A percentile compares a stretch with the other conserved stretches of the same genome.
These are phyloP conservation scores for Cylloceria caligata DNA, from an alignment of 2,888 invertebrate species.

Conservation along the genomic window DNA sequence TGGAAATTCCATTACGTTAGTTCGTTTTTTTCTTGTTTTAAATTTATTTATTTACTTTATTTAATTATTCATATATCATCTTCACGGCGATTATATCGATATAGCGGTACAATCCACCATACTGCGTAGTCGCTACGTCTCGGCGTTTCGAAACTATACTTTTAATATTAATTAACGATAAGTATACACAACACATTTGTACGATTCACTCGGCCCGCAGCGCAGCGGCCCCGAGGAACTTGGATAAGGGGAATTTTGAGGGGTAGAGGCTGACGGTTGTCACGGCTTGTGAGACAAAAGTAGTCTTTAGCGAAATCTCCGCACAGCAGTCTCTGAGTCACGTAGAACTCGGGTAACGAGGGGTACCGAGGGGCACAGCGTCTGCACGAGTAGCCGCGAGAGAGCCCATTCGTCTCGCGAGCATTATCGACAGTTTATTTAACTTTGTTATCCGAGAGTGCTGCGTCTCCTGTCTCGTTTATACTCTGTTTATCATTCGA, in stretches of 20 bases:
- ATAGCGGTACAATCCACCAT: slow-evolving; percentile 48
- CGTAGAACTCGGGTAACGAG: slow-evolving; percentile 20
- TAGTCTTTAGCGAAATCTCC: slow-evolving; percentile 34
- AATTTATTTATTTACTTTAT: slow-evolving; percentile 11
- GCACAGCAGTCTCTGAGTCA: slow-evolving; percentile 50
- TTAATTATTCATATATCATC: slow-evolving; percentile 36
- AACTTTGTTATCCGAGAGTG: slow-evolving; percentile 53
- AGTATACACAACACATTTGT: slow-evolving; percentile 85
- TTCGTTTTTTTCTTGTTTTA: neutral
- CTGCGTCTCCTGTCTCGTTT: slow-evolving; percentile 72
- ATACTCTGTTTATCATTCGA: slow-evolving; percentile 12
- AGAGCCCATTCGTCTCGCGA: slow-evolving; percentile 67
- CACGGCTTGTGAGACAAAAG: neutral
- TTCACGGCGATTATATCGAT: slow-evolving; percentile 60
- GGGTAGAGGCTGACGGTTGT: slow-evolving; percentile 3
- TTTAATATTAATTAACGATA: slow-evolving; percentile 81
- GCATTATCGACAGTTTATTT: slow-evolving; percentile 50
- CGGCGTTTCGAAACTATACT: slow-evolving; percentile 62
- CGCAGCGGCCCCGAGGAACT: slow-evolving; percentile 76
- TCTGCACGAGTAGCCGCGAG: slow-evolving; percentile 51
- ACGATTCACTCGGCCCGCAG: slow-evolving; percentile 81
- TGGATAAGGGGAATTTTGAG: slow-evolving; percentile 41
- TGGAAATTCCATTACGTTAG: slow-evolving; percentile 1
- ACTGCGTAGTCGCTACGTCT: slow-evolving; percentile 50
- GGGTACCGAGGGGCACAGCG: slow-evolving; percentile 16